Percentiles rank a stretch among this genome's conserved stretches.
Evolutionary conservation across 2,888 invertebrate genomes (phyloP).

Genomic region (Bembecia ichneumoniformis): DNA sequence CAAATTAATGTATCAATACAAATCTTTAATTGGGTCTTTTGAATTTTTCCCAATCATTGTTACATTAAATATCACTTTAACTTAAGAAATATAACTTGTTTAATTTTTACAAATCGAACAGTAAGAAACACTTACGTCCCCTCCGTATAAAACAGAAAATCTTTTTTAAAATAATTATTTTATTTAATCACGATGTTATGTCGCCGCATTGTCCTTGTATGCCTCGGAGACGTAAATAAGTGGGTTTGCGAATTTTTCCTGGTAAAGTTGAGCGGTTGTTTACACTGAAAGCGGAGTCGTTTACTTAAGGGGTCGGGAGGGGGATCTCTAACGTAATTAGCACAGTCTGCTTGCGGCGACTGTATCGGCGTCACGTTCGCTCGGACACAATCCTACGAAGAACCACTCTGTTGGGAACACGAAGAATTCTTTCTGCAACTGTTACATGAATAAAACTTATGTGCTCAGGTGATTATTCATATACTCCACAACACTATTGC

Average conservation of each 20-base stretch:
- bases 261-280: conserved; percentile 62
- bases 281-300: conserved; percentile 63
- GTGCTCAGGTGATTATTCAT: too few species aligned
- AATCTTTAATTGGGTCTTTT: too few species aligned
- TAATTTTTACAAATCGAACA: too few species aligned
- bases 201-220: conserved; percentile 37
- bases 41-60: too few species aligned
- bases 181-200: conserved; percentile 5
- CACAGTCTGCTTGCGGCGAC: conserved; percentile 36
- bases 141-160: background rate
- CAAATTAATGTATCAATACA: too few species aligned
- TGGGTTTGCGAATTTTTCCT: conserved; percentile 64
- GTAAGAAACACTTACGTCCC: background rate
- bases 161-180: conserved; percentile 1
- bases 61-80: too few species aligned
- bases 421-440: too few species aligned
- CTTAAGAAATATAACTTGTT: too few species aligned
- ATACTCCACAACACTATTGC: too few species aligned
- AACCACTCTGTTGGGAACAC: too few species aligned
- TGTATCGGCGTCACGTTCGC: conserved; percentile 30
- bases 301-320: conserved; percentile 36
- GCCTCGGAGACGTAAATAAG: conserved; percentile 58
- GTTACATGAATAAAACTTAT: too few species aligned
- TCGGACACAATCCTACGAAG: background rate
- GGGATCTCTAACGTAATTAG: conserved; percentile 63